These are phyloP conservation scores for Philonicus albiceps DNA, from an alignment of 2,888 invertebrate species.

Conservation along the genomic window DNA sequence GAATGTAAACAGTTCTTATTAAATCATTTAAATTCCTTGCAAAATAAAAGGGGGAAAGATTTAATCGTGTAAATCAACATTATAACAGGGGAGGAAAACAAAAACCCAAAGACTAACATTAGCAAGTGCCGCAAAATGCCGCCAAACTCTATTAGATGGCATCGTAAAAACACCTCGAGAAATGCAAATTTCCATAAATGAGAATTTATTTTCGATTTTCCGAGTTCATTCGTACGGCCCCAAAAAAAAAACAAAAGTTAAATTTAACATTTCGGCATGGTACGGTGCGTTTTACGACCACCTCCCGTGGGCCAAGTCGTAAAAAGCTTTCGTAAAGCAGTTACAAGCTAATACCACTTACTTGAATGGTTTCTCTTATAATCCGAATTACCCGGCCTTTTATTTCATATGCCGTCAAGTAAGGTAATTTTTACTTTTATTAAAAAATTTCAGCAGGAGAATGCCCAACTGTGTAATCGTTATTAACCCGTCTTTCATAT, in stretches of 20 bases:
- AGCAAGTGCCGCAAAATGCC: background rate
- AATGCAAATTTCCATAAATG: constrained; percentile 45
- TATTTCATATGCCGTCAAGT: background rate
- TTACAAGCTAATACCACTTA: constrained; percentile 13
- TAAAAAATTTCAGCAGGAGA: background rate
- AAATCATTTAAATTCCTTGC: background rate
- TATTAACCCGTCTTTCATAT: background rate
- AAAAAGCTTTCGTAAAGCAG: constrained; percentile 15
- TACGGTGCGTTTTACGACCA: background rate
- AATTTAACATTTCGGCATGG: background rate
- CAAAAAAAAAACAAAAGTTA: background rate
- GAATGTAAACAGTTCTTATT: background rate
- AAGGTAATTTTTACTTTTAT: background rate
- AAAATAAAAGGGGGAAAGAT: background rate
- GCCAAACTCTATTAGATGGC: constrained; percentile 40
- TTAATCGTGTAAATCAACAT: background rate
- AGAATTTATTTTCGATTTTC: constrained; percentile 43
- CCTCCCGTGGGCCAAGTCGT: background rate
- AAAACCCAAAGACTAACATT: background rate
- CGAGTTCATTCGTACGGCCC: background rate
- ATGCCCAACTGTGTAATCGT: background rate
- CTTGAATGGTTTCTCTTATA: constrained; percentile 15
- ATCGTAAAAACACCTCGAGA: constrained; percentile 44
- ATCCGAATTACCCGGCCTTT: background rate
- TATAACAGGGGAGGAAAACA: background rate